Conservation (phyloP, 2,113 vertebrate species). For the Sus scrofa region T2T-Sscrofa CM000820.6:11458501-11459000, state of each 20-base stretch:
- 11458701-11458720: background rate
- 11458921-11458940: background rate
- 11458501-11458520: background rate
- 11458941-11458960: background rate
- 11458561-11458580: conserved; percentile 23
- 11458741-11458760: background rate
- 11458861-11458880: conserved; percentile 31
- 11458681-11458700: background rate
- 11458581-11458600: conserved; percentile 21
- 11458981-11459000: background rate
- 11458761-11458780: background rate
- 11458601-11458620: background rate
- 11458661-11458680: background rate
- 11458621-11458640: background rate
- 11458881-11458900: too few relatives aligned
- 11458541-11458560: background rate
- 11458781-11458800: background rate
- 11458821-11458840: background rate
- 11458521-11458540: background rate
- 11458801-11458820: background rate
- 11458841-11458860: conserved; percentile 11
- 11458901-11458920: background rate
- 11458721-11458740: background rate
- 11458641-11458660: background rate
- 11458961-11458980: background rate